Base-by-base conservation (phyloP, 2,888 invertebrate genomes). In the Tachina fera region DNA sequence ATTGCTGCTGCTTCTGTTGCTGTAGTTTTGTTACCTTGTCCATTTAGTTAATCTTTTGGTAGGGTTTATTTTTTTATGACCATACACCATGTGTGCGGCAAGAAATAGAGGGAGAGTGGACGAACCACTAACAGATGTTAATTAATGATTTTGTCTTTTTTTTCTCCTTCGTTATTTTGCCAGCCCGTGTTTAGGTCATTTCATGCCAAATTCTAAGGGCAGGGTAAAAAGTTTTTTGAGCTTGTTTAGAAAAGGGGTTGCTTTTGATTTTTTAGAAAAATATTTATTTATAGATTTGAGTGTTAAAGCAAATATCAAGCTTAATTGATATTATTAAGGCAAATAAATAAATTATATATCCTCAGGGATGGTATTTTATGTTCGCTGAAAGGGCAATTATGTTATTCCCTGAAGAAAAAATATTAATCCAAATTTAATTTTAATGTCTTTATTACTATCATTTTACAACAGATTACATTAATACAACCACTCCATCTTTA, bases 1-100 rank as follows among this genome's bases (percentile, higher is more conserved):
- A 5, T 56, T 58, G 19, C 16, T 67, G 31, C 49, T 53, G 43
- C 51, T 60, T n/a, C 19, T 77, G 47, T 56, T 76, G 47, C 22
- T 63, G 9, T 6, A 39, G 19, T 0, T 31, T 63, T 58, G 58
- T 22, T 68, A 49, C 61, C 47, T 63, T 79, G 47, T 56, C 58
- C 63, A 22, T 71, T 63, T 79, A 75, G 84, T 84, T 84, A 75
- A 84, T 84, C 79, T 79, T 75, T 79, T 67, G 80, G 75, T 75
- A 51, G 83, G 75, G 63, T 79, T 72, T 45, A 53, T 77, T 41
- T 72, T 77, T 72, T 77, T 60, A 63, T 71, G 63, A 58, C 58
- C 58, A 11, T 49, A 65, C 75, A 70, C 41, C 63, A 74, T 60
- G 41, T 43, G 31, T 49, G 31, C 13, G 9, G 43, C 41, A 45